Percentiles rank a stretch among this genome's conserved stretches.
Conservation (phyloP, 1,140 invertebrate genomes). For the Patella vulgata region DNA sequence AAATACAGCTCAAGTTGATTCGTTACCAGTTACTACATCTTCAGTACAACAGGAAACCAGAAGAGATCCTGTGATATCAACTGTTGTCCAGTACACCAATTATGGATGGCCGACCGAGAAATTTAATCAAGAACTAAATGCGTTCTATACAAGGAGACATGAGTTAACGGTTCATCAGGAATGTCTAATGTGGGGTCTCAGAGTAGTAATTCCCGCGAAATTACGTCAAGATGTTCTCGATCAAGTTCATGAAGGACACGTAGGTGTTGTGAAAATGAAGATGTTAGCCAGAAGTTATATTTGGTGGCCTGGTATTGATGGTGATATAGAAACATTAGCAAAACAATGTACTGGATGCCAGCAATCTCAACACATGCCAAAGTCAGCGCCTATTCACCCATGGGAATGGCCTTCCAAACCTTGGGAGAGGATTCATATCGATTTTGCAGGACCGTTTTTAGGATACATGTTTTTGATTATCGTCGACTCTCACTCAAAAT, state of each 20-base stretch:
- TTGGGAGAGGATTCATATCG: slow-evolving; percentile 29
- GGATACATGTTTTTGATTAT: slow-evolving; percentile 25
- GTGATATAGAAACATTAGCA: slow-evolving; percentile 21
- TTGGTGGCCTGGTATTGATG: slow-evolving; percentile 38
- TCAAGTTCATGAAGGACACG: slow-evolving; percentile 23
- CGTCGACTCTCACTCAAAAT: slow-evolving; percentile 23
- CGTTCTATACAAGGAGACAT: not conserved
- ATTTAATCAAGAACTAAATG: not conserved
- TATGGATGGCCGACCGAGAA: slow-evolving; percentile 7
- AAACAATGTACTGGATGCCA: slow-evolving; percentile 15
- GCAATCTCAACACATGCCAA: slow-evolving; percentile 4
- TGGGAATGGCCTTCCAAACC: slow-evolving; percentile 26
- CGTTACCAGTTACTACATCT: not conserved
- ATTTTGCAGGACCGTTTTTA: slow-evolving; percentile 29
- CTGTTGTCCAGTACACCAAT: not conserved
- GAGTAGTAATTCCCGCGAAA: too few species aligned
- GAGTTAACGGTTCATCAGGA: slow-evolving; percentile 30
- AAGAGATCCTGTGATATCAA: slow-evolving; percentile 1
- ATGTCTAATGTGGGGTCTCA: slow-evolving; percentile 21
- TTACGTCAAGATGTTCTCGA: slow-evolving; percentile 2
- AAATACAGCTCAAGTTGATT: not conserved
- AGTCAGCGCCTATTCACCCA: slow-evolving; percentile 21
- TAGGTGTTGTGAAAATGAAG: slow-evolving; percentile 24
- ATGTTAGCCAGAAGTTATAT: slow-evolving; percentile 17
- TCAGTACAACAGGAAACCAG: slow-evolving; percentile 2